Evolutionary conservation across 2,113 vertebrate species (phyloP), one percentile per base, ranked within the genome.

Genomic region (Sinocyclocheilus grahami): DNA sequence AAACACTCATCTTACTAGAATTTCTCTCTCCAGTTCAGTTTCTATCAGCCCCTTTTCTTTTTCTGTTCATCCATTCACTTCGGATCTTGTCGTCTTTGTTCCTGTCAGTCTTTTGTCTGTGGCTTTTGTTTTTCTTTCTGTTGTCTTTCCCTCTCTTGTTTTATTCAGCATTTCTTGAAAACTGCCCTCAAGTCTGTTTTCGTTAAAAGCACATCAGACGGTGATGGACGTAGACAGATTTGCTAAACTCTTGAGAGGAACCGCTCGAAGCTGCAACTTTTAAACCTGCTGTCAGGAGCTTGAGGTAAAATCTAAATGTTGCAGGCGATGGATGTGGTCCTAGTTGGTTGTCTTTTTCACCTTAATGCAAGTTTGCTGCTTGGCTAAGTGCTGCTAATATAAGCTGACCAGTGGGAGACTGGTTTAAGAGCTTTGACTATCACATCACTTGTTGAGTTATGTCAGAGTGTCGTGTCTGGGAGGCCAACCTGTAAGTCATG

Each of bases 141-240:
- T 30, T 33, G 12, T 53, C 18, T 55, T 79, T 13, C 77, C 37
- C 33, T 76, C 13, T 16, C 51, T 53, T 53, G 51, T 53, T 53
- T 16, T 53, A 53, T 58, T 83, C 42, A 53, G 46, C n/a, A 13
- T 86, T 84, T 37, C 27, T 86, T 79, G 48, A 60, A 82, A 53
- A 69, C 39, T 86, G 85, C 71, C 48, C 88, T 82, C 37, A 69
- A 81, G 85, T 75, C 78, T 63, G 82, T 46, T 74, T 53, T 75
- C 14, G 48, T 86, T 82, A 77, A 85, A 86, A 89, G 71, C 71
- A 82, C 83, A 87, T 55, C 53, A 88, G 60, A 67, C 62, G 6
- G 6, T 74, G 83, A 85, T 55, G 63, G 46, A n/a, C 16, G 13
- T 51, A 24, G 69, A 71, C 69, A 81, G 33, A 69, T 88, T 82